A percentile compares a stretch with the other conserved stretches of the same genome.
Conservation (phyloP, 2,113 vertebrate genomes). For the Lethenteron camtschaticum region DNA sequence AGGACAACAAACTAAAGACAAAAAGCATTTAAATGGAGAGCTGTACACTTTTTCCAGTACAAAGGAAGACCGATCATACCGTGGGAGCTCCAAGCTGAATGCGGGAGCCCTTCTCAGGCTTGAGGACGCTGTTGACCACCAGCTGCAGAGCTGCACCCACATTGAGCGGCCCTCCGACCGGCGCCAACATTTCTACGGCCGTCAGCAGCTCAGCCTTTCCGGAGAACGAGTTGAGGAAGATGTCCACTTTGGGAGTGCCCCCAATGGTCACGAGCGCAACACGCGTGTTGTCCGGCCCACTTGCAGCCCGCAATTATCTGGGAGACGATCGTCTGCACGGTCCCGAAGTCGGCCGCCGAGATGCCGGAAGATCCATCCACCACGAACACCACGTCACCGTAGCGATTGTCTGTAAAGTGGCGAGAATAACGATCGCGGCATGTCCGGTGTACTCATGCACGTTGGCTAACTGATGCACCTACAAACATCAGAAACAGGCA, state of each 20-base stretch:
- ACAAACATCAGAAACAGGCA: too few species aligned
- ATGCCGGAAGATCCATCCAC: conserved; percentile 1
- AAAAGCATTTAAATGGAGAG: too few species aligned
- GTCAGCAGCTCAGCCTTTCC: not conserved
- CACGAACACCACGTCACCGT: not conserved
- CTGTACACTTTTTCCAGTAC: too few species aligned
- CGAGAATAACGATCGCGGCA: not conserved
- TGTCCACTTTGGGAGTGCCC: not conserved
- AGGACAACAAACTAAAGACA: too few species aligned
- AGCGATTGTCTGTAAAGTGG: not conserved
- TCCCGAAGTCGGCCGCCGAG: not conserved
- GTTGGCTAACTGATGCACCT: too few species aligned
- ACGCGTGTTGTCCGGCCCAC: not conserved
- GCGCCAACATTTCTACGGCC: not conserved
- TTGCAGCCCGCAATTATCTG: not conserved
- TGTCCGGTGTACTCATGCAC: too few species aligned
- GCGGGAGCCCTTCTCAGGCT: not conserved
- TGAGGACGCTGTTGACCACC: not conserved
- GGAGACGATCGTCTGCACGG: not conserved
- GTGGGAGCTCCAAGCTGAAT: not conserved
- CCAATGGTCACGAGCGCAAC: not conserved
- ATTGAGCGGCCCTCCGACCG: not conserved
- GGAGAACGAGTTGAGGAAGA: not conserved
- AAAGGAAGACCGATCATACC: not conserved
- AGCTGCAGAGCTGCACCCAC: not conserved